Base-by-base conservation (phyloP, 2,113 vertebrate species). In the Gambusia holbrooki region DNA sequence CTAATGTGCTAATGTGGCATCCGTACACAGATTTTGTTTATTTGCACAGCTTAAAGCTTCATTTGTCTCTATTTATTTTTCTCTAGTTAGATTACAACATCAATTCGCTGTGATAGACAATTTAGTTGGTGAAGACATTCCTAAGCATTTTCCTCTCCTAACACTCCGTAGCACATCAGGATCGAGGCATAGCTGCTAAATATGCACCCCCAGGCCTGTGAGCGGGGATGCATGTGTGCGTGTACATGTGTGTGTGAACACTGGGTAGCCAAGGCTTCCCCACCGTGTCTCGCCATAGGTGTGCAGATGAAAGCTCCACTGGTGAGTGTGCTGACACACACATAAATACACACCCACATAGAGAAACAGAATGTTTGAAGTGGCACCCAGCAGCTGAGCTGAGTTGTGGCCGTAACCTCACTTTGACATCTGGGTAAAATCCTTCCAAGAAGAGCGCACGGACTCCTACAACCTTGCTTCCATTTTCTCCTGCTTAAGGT, bases 301-400 rank as follows among this genome's bases (percentile, higher is more conserved):
- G 91, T 81, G 79, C 83, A 91, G 89, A 92, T 92, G 86, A 91
- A 92, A 91, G 91, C 82, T 28, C 79, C 42, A 75, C 83, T 79
- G 65, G 81, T 67, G 80, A 88, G 62, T 73, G 65, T 63, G 65
- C 74, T 80, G 64, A 75, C 19, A 61, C 78, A 79, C 61, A 77
- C 54, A 37, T 51, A 42, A n/a, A 62, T 28, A 80, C 62, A 70
- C 71, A 71, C 62, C 78, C 80, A 70, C 66, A 32, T 54, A 35
- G 6, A 58, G 28, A 73, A 33, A 73, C 42, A 74, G 35, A 76
- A 70, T 76, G 87, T 90, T 92, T 92, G 89, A 92, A 90, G 90
- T 89, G 85, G 81, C 70, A 40, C 81, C 69, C 83, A 85, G 80
- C 78, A 82, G 88, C 87, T 84, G 84, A 84, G 78, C 76, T 80